Conservation (phyloP, 2,113 vertebrate genomes). For the Synodontis membranacea region DNA sequence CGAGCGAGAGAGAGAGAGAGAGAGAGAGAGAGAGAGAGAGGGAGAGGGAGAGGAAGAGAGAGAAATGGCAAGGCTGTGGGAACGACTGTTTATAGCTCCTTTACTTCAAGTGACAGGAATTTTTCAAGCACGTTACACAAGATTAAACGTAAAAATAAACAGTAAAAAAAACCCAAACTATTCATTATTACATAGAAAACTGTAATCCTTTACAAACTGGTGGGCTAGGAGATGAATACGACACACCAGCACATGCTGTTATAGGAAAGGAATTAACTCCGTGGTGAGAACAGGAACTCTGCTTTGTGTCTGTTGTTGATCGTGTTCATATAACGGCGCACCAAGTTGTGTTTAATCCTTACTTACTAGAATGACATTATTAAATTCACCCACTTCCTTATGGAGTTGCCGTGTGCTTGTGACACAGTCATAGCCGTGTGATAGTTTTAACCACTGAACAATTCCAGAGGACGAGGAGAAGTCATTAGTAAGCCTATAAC, state of each 20-base stretch:
- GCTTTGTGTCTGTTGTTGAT: neutral
- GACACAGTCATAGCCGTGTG: neutral
- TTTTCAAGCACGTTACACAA: neutral
- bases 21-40: neutral
- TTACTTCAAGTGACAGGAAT: neutral
- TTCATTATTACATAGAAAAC: neutral
- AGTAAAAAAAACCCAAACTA: neutral
- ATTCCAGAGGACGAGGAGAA: neutral
- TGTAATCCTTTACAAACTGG: neutral
- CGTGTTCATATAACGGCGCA: neutral
- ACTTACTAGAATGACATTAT: neutral
- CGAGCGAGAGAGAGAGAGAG: neutral
- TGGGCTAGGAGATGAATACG: neutral
- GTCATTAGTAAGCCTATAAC: neutral
- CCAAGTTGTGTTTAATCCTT: neutral
- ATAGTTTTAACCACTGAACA: neutral
- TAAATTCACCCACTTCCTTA: neutral
- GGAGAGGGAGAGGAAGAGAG: neutral
- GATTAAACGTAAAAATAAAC: neutral
- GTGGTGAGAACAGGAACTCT: neutral
- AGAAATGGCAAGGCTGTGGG: neutral
- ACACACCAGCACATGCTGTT: neutral
- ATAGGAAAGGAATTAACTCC: neutral
- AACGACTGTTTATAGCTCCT: neutral
- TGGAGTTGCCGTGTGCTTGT: neutral